These are phyloP conservation scores for Acropora yongei DNA, from an alignment of 64 coral and sea anemone genomes.

Conservation along the genomic window DNA sequence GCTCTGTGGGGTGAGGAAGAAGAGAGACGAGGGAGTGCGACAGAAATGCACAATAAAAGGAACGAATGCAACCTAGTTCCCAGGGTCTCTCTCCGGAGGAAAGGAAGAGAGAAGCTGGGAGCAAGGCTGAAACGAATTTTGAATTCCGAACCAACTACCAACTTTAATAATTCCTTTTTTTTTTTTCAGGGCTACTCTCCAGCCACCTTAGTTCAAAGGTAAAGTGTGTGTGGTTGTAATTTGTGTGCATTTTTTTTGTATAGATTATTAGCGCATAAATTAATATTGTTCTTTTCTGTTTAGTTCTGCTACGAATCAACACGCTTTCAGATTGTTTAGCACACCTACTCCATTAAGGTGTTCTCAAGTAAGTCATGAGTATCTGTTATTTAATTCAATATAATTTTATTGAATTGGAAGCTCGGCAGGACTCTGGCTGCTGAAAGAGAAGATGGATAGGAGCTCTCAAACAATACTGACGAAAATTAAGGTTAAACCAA, in stretches of 20 bases:
- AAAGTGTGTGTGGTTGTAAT: not conserved
- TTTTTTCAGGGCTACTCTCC: not conserved
- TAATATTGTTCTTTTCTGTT: not conserved
- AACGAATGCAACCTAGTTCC: too few species aligned
- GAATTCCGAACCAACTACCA: too few species aligned
- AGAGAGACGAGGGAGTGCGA: too few species aligned
- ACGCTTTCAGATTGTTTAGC: conserved; percentile 67
- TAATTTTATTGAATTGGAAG: too few species aligned
- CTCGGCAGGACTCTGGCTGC: too few species aligned
- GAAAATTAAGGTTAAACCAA: too few species aligned
- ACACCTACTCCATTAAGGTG: conserved; percentile 67
- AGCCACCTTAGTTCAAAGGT: not conserved
- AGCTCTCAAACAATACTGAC: too few species aligned
- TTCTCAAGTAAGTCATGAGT: conserved; percentile 45
- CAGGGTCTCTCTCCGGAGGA: too few species aligned
- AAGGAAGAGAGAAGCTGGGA: too few species aligned
- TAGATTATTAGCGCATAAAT: not conserved
- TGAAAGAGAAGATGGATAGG: too few species aligned
- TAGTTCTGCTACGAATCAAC: conserved; percentile 77
- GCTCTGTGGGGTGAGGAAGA: not conserved
- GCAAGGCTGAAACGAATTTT: too few species aligned
- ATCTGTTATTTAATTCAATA: not conserved
- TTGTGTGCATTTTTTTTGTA: not conserved
- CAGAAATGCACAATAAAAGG: too few species aligned
- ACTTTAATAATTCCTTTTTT: not conserved